These are phyloP conservation scores for Limanda limanda DNA, from an alignment of 2,113 vertebrate genomes.

Conservation along the genomic window DNA sequence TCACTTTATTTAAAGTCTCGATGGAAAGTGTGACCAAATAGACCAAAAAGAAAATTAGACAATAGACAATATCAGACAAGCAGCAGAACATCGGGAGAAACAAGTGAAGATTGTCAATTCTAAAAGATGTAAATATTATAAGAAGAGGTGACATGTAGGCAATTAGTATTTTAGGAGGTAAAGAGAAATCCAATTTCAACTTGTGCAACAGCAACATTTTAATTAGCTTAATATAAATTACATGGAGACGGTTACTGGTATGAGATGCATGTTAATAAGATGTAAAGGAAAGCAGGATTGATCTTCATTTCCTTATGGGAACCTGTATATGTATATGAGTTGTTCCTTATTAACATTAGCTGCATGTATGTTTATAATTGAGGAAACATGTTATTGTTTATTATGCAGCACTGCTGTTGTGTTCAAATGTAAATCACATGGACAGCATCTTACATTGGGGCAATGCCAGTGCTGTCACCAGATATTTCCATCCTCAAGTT, in stretches of 20 bases:
- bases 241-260: background rate
- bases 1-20: no score
- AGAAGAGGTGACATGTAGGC: background rate
- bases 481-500: background rate
- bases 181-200: conserved; percentile 25
- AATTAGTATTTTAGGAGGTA: background rate
- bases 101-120: background rate
- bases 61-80: no score
- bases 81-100: no score
- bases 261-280: conserved; percentile 30
- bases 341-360: conserved; percentile 5
- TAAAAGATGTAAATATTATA: background rate
- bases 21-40: no score
- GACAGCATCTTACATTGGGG: background rate
- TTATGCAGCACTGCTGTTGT: background rate
- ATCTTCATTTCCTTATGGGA: conserved; percentile 5
- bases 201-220: background rate
- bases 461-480: background rate
- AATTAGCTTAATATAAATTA: conserved; percentile 31
- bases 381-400: conserved; percentile 7
- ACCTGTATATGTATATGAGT: background rate
- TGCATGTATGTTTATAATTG: background rate
- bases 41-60: no score
- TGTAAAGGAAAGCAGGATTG: background rate
- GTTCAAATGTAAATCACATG: conserved; percentile 15